Evolutionary conservation across 1,140 invertebrate genomes (phyloP), one percentile per base, ranked within the genome.

Genomic region (Lepidurus apus): DNA sequence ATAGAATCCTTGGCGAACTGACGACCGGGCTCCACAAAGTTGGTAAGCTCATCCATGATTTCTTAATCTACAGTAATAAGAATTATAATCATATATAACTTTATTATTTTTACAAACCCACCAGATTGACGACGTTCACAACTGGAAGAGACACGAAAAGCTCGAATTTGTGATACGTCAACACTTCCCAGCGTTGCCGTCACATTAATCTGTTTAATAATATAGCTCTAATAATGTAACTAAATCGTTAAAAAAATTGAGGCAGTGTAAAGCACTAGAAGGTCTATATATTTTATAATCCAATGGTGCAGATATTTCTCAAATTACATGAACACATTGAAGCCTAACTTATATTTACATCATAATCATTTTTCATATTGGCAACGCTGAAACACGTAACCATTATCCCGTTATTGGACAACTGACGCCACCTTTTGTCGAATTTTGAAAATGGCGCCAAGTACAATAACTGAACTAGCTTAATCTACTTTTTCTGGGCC

Each of bases 1-100:
- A 95, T 91, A 17, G 98, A 99, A 86, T 99, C 98, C 87, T 99
- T 99, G 82, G 95, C 90, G 86, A 99, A 99, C 83, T 96, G 94
- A 82, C 94, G 92, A 77, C 92, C 94, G 82, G 98, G 98, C 85
- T 99, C 96, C 80, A 97, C 88, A 83, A 98, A 93, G 86, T 93
- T 93, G 83, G 93, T 92, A 83, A 99, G 91, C 90, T 99, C 97
- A 91, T 99, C 97, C 97, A 99, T 99, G 26, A 44, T 79, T 43
- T 78, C 53, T n/a, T 13, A 65, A 3, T 65, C 53, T 65, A 65
- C 1, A 6, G 7, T 65, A 65, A 65, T 0, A 34, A 34, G 34
- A 34, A 34, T 34, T 34, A 3, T 0, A 34, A 34, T 34, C 34
- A 34, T 3, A 2, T 34, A 34, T 34, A 34, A 34, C 21, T 65